Base-by-base conservation (phyloP, 2,888 invertebrate species). In the Bursaphelenchus okinawaensis region DNA sequence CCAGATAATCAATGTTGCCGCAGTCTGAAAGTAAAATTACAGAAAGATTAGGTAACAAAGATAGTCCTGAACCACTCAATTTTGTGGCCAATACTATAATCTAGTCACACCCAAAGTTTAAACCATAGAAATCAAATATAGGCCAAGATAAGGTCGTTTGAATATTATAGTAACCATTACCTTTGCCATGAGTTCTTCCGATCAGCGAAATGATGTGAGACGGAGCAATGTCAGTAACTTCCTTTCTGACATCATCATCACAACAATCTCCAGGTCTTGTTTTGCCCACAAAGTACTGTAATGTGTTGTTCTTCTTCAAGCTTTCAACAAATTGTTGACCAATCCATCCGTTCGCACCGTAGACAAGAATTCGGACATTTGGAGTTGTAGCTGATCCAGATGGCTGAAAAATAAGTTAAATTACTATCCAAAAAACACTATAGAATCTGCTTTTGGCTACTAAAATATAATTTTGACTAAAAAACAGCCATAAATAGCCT, bases 341-440 rank as follows among this genome's bases (percentile, higher is more conserved):
- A 52, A 76, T 72, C 75, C 75, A 75, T 2, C 75, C 72, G n/a
- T 65, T 56, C 20, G 60, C 74, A 2, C 74, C 74, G 58, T 58
- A 74, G 19, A 74, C 61, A 19, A 74, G 55, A 9, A 59, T n/a
- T 20, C 51, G 31, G 40, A 40, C 40, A 40, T 40, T n/a, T 40
- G 40, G 40, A n/a, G 40, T 40, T 40, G 40, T 16, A 3, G 12
- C 40, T 12, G 40, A 40, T 16, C 12, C 40, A 4, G 40, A 40
- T 40, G 40, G 40, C 40, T 40, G 40, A 40, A 40, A 1, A n/a
- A n/a, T n/a, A n/a, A n/a, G n/a, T n/a, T n/a, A n/a, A n/a, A n/a
- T n/a, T n/a, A n/a, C n/a, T n/a, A n/a, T n/a, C n/a, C n/a, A n/a
- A n/a, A n/a, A n/a, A n/a, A n/a, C n/a, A n/a, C n/a, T n/a, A n/a